Base-by-base conservation (phyloP, 2,888 invertebrate species). In the Eudasyphora cyanicolor region DNA sequence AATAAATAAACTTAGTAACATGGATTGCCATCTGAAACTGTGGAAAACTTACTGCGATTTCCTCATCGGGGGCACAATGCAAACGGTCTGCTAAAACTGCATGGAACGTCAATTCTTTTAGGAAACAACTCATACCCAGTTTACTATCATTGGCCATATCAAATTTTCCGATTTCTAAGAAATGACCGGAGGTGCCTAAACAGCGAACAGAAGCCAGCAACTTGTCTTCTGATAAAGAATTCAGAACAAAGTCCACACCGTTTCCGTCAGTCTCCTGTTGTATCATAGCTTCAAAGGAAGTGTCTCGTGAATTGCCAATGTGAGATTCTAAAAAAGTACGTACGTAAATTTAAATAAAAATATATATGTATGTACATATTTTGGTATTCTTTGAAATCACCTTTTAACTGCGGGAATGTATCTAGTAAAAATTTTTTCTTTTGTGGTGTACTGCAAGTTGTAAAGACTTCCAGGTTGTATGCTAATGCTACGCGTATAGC, bases 211-310 rank as follows among this genome's bases (percentile, higher is more conserved):
- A 95, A 0, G 95, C 96, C 88, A 94, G 94, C 0, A 98, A 93
- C 91, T 98, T 98, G 62, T 99, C 98, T 88, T 97, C 98, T 0
- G 98, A 95, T 57, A 99, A 92, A 0, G 98, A 98, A 91, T 99
- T 99, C 7, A 98, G 92, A 14, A 99, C 96, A 74, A 98, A 92
- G 89, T 99, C 97, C 0, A 99, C 98, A 45, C 98, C 98, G 86
- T 93, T 93, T 12, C 98, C 98, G 7, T 95, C 93, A 0, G 98
- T 98, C 88, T 95, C 94, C 64, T 93, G 93, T 87, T 95, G 93
- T 76, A 99, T 94, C 94, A 98, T 95, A 86, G 95, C 94, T 91
- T 98, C 98, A 91, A 99, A 99, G 0, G 95, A 95, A 0, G 95
- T 94, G 89, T 98, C 96, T 87, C 97, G 94, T 8, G 98, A 97